Evolutionary conservation across 2,113 vertebrate genomes (phyloP), one percentile per base, ranked within the genome.

Genomic region (Semnornis frantzii): DNA sequence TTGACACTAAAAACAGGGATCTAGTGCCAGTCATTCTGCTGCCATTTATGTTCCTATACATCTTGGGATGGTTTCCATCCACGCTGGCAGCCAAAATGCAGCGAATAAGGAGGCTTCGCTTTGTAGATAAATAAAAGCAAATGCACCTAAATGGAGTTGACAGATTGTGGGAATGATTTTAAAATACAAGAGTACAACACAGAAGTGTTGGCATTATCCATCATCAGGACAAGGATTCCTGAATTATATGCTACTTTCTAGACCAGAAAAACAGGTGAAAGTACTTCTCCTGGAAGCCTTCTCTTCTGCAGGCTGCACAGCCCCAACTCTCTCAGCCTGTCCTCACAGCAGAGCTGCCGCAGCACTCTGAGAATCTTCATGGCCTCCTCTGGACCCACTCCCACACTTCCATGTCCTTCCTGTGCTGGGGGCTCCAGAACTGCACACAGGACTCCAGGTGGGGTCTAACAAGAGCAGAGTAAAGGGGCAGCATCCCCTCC

Each of bases 1-100:
- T 60, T 95, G 96, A 97, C 97, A 97, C 95, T 73, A 90, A 95
- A 97, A 97, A 97, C 96, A 97, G 65, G 25, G 28, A 94, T 31
- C 96, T 68, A 42, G 72, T 94, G 95, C 96, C 97, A 97, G 90
- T 80, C 94, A 94, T 87, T 91, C 97, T 93, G 96, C 93, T 96
- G 92, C 90, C 92, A 89, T 94, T 92, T 92, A 95, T 96, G 95
- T 82, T 79, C 87, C 87, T 90, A 93, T 93, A 94, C 3, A 3
- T 96, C 93, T 96, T 84, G 62, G 90, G 88, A 96, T 84, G 87
- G 85, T 84, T 97, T 96, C 93, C 95, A 97, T 94, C 83, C 95
- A 95, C 65, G 86, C 65, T 95, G 90, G 94, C 95, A 97, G 91
- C 60, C 73, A 82, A 93, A 62, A 77, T 94, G 84, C 48, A 94